Conservation (phyloP, 1,140 invertebrate species). For the Sycophaga agraensis region DNA sequence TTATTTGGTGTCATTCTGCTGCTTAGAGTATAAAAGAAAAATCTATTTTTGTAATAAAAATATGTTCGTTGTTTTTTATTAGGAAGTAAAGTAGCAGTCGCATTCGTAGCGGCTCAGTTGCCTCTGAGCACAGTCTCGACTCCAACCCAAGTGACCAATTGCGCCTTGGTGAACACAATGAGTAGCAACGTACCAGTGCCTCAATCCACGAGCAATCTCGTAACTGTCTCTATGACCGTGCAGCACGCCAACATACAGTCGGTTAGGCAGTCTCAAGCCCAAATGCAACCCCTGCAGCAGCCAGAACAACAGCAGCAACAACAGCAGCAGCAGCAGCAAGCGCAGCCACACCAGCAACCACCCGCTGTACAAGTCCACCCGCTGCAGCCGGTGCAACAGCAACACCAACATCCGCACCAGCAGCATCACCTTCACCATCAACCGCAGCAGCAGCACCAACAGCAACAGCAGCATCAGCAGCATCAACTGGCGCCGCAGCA, state of each 20-base stretch:
- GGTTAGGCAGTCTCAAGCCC: conserved; percentile 22
- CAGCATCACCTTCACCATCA: not conserved
- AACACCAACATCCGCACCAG: not conserved
- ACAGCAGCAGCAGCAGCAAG: conserved; percentile 22
- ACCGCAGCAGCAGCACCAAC: conserved; percentile 3
- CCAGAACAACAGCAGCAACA: conserved; percentile 32
- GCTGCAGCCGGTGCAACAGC: not conserved
- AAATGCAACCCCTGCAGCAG: conserved; percentile 30
- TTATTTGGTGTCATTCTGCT: not conserved
- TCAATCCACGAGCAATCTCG: conserved; percentile 28
- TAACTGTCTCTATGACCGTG: conserved; percentile 33
- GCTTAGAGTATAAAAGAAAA: too few relatives aligned
- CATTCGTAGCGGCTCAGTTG: conserved; percentile 54
- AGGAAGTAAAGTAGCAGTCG: conserved; percentile 27
- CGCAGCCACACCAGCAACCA: not conserved
- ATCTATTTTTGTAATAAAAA: not conserved
- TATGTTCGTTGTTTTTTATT: not conserved
- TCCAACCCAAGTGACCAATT: conserved; percentile 48
- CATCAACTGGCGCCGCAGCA: conserved; percentile 32
- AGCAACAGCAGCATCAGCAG: conserved; percentile 21
- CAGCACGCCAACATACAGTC: conserved; percentile 31
- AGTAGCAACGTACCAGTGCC: conserved; percentile 36
- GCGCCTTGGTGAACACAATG: conserved; percentile 38
- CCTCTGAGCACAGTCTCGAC: conserved; percentile 67
- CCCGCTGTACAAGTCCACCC: not conserved